These are phyloP conservation scores for Protonibea diacanthus DNA, from an alignment of 2,797 vertebrate genomes.

Conservation along the genomic window DNA sequence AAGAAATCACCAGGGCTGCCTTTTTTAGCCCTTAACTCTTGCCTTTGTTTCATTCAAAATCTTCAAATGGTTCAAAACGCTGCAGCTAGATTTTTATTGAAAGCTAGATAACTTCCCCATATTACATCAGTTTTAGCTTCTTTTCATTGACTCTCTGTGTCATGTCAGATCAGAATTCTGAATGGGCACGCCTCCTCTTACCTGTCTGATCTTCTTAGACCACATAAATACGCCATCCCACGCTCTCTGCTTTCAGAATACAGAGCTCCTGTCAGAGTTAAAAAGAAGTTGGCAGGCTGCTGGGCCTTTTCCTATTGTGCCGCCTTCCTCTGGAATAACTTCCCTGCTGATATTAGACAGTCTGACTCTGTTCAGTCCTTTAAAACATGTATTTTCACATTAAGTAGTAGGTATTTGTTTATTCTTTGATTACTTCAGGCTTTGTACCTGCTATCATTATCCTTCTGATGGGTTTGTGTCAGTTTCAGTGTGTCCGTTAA, in stretches of 20 bases:
- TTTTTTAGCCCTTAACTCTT: too few species aligned
- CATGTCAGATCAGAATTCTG: not conserved
- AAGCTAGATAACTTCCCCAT: not conserved
- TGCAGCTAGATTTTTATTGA: too few species aligned
- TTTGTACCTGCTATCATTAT: not conserved
- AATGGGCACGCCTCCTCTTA: not conserved
- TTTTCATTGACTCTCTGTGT: not conserved
- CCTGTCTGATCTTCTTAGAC: not conserved
- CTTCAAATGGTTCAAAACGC: too few species aligned
- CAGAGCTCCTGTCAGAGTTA: not conserved
- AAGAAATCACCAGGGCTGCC: too few species aligned
- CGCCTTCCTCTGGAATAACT: not conserved
- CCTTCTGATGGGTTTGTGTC: not conserved
- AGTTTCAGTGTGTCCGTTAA: not conserved
- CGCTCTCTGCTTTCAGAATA: not conserved
- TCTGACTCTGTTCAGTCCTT: not conserved
- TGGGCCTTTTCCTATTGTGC: not conserved
- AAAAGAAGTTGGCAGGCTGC: not conserved
- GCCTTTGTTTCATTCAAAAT: too few species aligned
- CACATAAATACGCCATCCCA: not conserved
- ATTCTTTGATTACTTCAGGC: not conserved
- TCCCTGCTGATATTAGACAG: not conserved
- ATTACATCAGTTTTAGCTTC: not conserved
- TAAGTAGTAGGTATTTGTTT: not conserved
- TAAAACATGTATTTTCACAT: not conserved